These are phyloP conservation scores for Brienomyrus longianalis DNA, from an alignment of 2,113 vertebrate genomes.

Conservation along the genomic window DNA sequence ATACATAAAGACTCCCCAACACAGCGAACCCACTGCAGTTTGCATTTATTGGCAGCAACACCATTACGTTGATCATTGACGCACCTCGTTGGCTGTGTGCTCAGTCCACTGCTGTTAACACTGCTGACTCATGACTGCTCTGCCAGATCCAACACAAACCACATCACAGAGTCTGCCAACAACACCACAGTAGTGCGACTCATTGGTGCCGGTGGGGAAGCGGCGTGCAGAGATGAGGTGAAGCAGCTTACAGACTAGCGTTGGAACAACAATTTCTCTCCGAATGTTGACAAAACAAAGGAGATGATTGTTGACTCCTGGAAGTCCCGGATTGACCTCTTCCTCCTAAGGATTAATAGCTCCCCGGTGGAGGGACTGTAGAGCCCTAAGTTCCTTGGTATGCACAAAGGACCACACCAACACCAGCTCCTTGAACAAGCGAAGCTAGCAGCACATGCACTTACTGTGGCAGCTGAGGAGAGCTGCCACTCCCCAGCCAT, in stretches of 20 bases:
- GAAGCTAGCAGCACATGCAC: background rate
- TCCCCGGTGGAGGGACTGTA: too few relatives aligned
- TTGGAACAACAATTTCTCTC: background rate
- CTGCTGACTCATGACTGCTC: background rate
- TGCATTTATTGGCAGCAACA: background rate
- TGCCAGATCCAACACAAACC: background rate
- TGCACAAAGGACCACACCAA: background rate
- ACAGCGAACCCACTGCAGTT: background rate
- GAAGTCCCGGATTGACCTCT: background rate
- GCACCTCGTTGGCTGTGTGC: background rate
- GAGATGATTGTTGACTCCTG: background rate
- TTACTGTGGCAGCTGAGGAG: background rate
- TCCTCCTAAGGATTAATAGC: too few relatives aligned
- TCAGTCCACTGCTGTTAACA: background rate
- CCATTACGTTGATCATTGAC: background rate
- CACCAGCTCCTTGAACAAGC: background rate
- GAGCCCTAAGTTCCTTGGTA: background rate
- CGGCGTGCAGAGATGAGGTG: background rate
- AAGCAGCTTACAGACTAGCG: background rate
- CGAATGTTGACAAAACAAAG: background rate
- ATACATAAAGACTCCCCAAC: background rate
- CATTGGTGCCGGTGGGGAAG: background rate
- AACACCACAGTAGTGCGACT: background rate
- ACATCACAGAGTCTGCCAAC: background rate
- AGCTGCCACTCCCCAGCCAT: background rate